Base-by-base conservation (phyloP, 2,888 invertebrate genomes). In the Neelides folsomi region DNA sequence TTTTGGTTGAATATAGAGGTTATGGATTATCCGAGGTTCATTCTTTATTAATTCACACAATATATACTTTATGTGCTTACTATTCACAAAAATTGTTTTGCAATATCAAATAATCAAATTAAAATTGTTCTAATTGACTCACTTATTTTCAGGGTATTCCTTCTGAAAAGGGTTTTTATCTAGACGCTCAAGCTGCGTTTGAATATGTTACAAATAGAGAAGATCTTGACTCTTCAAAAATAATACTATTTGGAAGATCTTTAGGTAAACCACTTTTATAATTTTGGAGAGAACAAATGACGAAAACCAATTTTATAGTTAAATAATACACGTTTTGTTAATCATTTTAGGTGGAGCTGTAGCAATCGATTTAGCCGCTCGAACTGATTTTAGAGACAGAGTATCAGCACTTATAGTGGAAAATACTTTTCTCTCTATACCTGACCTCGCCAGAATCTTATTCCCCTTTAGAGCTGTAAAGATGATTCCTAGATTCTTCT, bases 401-500 rank as follows among this genome's bases (percentile, higher is more conserved):
- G 79, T 93, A 56, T 84, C 86, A 80, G 88, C 86, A 62, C 72
- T 92, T 57, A 79, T 95, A 60, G 79, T 94, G 15, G 94, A 95
- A 71, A 95, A 95, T 70, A 93, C 93, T 2, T 95, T 95, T 68
- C 92, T 92, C 4, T 86, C 86, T 69, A 86, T 95, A 71, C 90
- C 90, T 35, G 88, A 88, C 59, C 90, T 94, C 82, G 90, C 89
- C 15, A 79, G 80, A 64, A 80, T 84, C 56, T 76, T 94, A 62
- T 77, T 93, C 60, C 82, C 82, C 67, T 79, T 82, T 75, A 77
- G 74, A 66, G 73, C 82, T 62, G 69, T 88, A 52, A 75, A 79
- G 58, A 84, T 82, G 74, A 73, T 94, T 63, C 93, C 93, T 55
- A 74, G 79, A 63, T 77, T 83, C 71, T 83, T 82, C 70, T 89